Evolutionary conservation across 2,888 invertebrate species (phyloP), one percentile per base, ranked within the genome.

Genomic region (Leptothorax acervorum): DNA sequence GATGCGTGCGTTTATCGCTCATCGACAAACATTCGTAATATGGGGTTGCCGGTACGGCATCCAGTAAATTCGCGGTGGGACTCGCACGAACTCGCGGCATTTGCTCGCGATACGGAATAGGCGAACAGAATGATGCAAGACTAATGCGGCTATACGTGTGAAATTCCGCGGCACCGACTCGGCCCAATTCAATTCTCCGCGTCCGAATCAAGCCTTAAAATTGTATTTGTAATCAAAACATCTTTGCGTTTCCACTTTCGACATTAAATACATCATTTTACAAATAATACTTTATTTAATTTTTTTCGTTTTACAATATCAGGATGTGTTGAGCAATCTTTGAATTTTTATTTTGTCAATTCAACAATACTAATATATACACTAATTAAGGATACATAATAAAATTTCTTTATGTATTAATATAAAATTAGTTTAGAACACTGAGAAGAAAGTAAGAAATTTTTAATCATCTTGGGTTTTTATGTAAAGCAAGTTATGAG

Each of bases 11-110:
- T 85, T 92, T 92, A 93, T 93, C 93, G 92, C 68, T 82, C 85
- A 92, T 93, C 92, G 92, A 91, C 92, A 92, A 92, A 93, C 90
- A 90, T 91, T 89, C 87, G 89, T 90, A 91, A 92, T 92, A 87
- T 84, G 88, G 87, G 89, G 89, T 91, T 92, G 86, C 88, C 2
- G 60, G 88, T 86, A 63, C 85, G 74, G 84, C 48, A 60, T 23
- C 53, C 65, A 76, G 57, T 85, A 85, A 87, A 85, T 85, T 71
- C 66, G 86, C 86, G 86, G 85, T 90, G 90, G 62, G 85, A 89
- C 85, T 86, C 75, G 84, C 86, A 88, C 87, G 82, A 85, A 88
- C 88, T 85, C 68, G 66, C 55, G 74, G 76, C 62, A 48, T 65
- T 78, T 57, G 55, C 57, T 62, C 53, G 53, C 42, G 35, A 68